These are phyloP conservation scores for Lucilia sericata DNA, from an alignment of 1,140 invertebrate genomes.

Conservation along the genomic window DNA sequence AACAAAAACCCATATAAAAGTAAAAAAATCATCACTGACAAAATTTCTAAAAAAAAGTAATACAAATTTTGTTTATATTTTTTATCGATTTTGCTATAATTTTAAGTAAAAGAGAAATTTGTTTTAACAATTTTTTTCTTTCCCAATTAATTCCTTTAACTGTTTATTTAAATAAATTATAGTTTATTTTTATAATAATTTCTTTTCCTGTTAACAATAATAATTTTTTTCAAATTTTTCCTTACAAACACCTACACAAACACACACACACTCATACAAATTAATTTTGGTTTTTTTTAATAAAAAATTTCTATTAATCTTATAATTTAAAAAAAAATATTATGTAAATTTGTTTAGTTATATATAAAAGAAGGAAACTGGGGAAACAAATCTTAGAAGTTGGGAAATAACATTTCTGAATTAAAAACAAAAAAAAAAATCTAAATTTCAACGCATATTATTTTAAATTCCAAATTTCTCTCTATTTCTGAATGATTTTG, in stretches of 20 bases:
- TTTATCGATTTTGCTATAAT: constrained; percentile 19
- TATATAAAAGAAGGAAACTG: too few species aligned
- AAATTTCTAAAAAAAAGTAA: neutral
- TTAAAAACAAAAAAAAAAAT: too few species aligned
- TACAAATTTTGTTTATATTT: constrained; percentile 5
- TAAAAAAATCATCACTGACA: neutral
- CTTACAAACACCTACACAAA: neutral
- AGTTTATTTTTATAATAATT: constrained; percentile 18
- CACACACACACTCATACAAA: neutral
- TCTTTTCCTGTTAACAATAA: neutral
- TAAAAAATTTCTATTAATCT: neutral
- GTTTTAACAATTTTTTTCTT: neutral
- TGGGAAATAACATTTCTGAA: too few species aligned
- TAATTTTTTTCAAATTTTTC: neutral
- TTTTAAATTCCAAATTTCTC: too few species aligned
- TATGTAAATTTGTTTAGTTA: neutral
- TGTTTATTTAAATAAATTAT: constrained; percentile 31
- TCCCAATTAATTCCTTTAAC: too few species aligned
- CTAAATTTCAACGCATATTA: too few species aligned
- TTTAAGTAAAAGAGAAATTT: constrained; percentile 25
- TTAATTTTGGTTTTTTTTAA: neutral
- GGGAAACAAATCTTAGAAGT: too few species aligned
- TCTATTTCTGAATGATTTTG: too few species aligned
- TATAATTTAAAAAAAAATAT: neutral
- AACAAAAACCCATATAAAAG: constrained; percentile 3